Evolutionary conservation across 1,140 invertebrate species (phyloP).

Genomic region (Pararge aegeria): DNA sequence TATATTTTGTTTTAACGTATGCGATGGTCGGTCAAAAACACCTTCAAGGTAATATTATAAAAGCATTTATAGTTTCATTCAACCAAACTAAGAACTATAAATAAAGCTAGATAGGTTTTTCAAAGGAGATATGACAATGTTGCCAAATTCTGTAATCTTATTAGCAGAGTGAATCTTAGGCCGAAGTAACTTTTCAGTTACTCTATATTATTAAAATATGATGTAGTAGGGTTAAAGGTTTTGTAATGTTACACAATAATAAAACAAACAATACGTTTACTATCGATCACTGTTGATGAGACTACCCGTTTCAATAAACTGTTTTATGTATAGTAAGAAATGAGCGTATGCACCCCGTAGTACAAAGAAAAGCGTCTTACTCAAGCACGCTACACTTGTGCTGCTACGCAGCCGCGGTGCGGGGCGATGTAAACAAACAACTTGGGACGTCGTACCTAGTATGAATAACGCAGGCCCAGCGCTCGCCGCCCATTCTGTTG

Average conservation of each 20-base stretch:
- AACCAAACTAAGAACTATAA: no score
- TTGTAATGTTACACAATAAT: neutral
- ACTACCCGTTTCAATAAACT: slow-evolving; percentile 9
- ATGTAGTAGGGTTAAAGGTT: neutral
- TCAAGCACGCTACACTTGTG: slow-evolving; percentile 22
- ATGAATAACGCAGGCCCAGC: neutral
- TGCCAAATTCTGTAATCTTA: no score
- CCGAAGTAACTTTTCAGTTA: no score
- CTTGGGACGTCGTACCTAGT: slow-evolving; percentile 16
- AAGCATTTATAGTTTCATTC: no score
- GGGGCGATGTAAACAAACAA: slow-evolving; percentile 56
- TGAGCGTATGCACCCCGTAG: slow-evolving; percentile 37
- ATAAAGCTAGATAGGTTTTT: no score
- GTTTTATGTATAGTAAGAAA: neutral
- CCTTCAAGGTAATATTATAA: no score
- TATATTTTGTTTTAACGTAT: no score
- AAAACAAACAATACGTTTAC: neutral
- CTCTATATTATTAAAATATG: no score
- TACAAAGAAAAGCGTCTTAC: slow-evolving; percentile 36
- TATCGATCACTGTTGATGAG: slow-evolving; percentile 11
- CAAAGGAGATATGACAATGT: no score
- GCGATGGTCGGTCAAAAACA: no score
- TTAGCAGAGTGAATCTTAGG: no score
- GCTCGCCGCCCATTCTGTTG: slow-evolving; percentile 55
- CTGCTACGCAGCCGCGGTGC: slow-evolving; percentile 26